A percentile compares a stretch with the other conserved stretches of the same genome.
These are phyloP conservation scores for Botia kubotai DNA, from an alignment of 2,797 vertebrate species.

Conservation along the genomic window DNA sequence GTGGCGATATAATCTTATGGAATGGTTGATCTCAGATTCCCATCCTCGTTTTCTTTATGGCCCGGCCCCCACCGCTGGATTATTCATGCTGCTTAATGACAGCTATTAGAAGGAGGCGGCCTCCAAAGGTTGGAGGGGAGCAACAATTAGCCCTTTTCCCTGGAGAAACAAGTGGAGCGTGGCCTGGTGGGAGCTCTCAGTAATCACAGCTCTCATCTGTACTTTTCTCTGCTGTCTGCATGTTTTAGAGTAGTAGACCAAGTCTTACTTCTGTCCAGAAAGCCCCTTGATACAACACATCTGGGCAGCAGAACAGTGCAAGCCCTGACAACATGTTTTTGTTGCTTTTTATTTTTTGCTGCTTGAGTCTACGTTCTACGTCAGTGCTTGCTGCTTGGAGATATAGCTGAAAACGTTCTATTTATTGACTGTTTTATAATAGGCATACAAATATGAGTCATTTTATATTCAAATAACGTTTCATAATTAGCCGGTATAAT, in stretches of 20 bases:
- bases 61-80: slow-evolving; percentile 32
- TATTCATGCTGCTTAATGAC: slow-evolving; percentile 50
- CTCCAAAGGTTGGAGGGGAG: slow-evolving; percentile 57
- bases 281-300: slow-evolving; percentile 6
- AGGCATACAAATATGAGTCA: not conserved
- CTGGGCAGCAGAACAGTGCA: slow-evolving; percentile 21
- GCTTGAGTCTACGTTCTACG: not conserved
- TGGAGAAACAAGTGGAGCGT: slow-evolving; percentile 49
- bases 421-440: not conserved
- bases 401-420: not conserved
- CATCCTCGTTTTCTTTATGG: slow-evolving; percentile 37
- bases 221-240: slow-evolving; percentile 7
- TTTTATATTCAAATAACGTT: not conserved
- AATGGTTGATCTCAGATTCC: slow-evolving; percentile 37
- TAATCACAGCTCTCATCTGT: slow-evolving; percentile 48
- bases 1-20: slow-evolving; percentile 38
- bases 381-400: not conserved
- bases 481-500: not conserved
- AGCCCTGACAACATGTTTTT: slow-evolving; percentile 1
- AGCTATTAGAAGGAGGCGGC: slow-evolving; percentile 50
- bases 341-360: not conserved
- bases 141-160: slow-evolving; percentile 59
- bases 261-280: slow-evolving; percentile 5
- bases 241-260: slow-evolving; percentile 31
- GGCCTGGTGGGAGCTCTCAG: slow-evolving; percentile 57